Evolutionary conservation across 2,797 vertebrate genomes (phyloP).

Genomic region (Pygocentrus nattereri): DNA sequence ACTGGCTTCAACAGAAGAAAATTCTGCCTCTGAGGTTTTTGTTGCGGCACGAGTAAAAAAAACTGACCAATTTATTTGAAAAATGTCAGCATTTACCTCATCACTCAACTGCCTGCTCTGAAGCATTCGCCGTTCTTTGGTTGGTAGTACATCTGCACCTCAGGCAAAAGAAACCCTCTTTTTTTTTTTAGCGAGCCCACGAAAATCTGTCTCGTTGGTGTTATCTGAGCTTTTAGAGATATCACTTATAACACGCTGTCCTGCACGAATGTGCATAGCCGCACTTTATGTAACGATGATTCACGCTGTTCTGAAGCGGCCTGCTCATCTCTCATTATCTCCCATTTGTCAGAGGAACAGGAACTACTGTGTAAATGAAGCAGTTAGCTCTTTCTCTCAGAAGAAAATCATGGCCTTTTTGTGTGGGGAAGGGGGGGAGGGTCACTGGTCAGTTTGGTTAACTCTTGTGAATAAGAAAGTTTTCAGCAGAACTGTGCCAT

Average conservation of each 20-base stretch:
- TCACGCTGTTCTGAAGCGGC: background rate
- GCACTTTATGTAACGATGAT: background rate
- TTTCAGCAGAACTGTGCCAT: no score
- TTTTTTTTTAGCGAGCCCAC: background rate
- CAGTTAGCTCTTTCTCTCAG: background rate
- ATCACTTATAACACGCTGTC: background rate
- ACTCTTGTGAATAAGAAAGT: background rate
- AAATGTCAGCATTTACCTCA: slow-evolving; percentile 3
- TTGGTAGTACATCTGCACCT: background rate
- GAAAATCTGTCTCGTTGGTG: background rate
- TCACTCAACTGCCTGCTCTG: background rate
- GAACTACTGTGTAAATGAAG: background rate
- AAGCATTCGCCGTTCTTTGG: background rate
- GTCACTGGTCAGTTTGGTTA: background rate
- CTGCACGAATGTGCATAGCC: background rate
- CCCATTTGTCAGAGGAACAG: background rate
- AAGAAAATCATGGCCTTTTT: background rate
- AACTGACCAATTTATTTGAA: slow-evolving; percentile 1
- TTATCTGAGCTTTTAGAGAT: background rate
- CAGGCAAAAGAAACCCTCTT: background rate
- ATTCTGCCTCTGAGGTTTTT: background rate
- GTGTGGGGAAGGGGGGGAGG: background rate
- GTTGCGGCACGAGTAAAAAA: background rate
- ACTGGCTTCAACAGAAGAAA: background rate
- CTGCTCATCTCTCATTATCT: background rate